Base-by-base conservation (phyloP, 2,888 invertebrate genomes). In the Pachycephus smyrnensis region DNA sequence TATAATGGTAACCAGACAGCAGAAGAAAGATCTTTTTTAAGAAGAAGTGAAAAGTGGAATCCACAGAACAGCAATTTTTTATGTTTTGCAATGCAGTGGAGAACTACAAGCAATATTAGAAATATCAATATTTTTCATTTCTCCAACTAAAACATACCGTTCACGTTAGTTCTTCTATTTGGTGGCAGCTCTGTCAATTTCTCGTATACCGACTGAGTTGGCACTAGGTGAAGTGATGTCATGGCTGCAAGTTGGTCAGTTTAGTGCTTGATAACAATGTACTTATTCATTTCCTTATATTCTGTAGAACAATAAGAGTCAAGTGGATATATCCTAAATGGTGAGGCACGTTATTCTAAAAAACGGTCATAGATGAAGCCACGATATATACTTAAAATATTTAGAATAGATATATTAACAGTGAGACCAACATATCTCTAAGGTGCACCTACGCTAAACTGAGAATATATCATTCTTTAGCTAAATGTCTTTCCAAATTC, bases 221-320 rank as follows among this genome's bases (percentile, higher is more conserved):
- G 69, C 80, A 84, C 83, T 82, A 81, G 84, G 75, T 80, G 81
- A 83, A 83, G 82, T 83, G 82, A 85, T 82, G 82, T 88, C 85
- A 88, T 88, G 89, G 88, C 86, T 85, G 87, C 84, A 84, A 81
- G 81, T 82, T 76, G 79, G 77, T 75, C 75, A 82, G 78, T 77
- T 76, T 80, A 80, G 80, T 80, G 79, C 81, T 82, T 80, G 75
- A 81, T 74, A 84, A 77, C 74, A 79, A 82, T 85, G 71, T 79
- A 77, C 82, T 80, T 76, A 82, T 76, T 77, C 76, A 76, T 77
- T 74, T 79, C 73, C 77, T 79, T 83, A 76, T 30, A 75, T 76
- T 80, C 77, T 40, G 77, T 77, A 33, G 75, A 79, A 73, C 33
- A 78, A 77, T 73, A 76, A 36, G 76, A 40, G 68, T 23, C 74